phyloP scores from a whole-genome alignment of 2,797 vertebrate genomes.

The Halcyon badia region DNA sequence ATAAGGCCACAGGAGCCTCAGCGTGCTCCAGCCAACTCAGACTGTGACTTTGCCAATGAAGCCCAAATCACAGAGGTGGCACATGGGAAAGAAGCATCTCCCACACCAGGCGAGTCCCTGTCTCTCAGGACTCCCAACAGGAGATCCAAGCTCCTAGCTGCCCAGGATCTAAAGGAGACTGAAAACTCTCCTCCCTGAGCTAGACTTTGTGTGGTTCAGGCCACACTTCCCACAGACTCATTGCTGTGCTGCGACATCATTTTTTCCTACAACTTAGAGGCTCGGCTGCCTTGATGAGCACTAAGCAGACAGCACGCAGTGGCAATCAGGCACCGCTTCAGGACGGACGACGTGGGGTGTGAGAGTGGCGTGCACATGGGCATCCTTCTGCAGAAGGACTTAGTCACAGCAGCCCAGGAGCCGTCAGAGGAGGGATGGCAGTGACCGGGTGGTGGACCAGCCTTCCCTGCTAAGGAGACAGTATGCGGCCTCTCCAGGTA shows the following conservation, averaged over 20 bases:
- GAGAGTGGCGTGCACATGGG: rapidly evolving
- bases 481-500: not conserved
- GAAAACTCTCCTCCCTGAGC: not conserved
- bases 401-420: not conserved
- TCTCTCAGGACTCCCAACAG: not conserved
- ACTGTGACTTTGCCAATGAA: not conserved
- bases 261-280: not conserved
- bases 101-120: not conserved
- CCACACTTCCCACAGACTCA: not conserved
- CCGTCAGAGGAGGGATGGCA: rapidly evolving
- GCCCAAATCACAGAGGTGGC: not conserved
- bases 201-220: not conserved
- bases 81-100: not conserved
- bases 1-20: not conserved
- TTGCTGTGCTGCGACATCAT: not conserved
- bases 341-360: rapidly evolving
- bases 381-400: not conserved
- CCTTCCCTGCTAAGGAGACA: not conserved
- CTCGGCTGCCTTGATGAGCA: not conserved
- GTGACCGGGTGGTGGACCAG: not conserved
- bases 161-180: not conserved
- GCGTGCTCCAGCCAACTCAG: not conserved
- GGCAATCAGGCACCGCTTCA: not conserved
- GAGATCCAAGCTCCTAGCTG: not conserved
- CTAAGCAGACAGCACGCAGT: rapidly evolving